phyloP scores from a whole-genome alignment of 35 echinoderm and acorn worm genomes.

The Ptychodera flava region DNA sequence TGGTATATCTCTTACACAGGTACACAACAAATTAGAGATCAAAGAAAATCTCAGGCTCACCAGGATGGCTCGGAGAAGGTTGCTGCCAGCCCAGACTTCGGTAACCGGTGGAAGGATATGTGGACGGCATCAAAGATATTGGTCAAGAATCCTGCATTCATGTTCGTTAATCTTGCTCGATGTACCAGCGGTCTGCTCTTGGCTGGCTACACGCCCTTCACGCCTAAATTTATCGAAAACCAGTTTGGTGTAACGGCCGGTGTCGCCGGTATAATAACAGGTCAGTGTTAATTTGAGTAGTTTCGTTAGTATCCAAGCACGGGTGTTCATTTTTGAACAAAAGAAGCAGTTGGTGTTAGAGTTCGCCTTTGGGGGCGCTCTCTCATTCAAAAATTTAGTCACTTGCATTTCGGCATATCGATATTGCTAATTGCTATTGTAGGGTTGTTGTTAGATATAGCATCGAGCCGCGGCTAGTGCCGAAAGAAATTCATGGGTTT shows the following conservation, averaged over 20 bases:
- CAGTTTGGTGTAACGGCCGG: constrained; percentile 36
- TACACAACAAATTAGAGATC: background rate
- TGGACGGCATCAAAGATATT: constrained; percentile 41
- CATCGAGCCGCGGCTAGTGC: too few relatives aligned
- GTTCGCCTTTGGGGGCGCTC: too few relatives aligned
- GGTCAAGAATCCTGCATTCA: constrained; percentile 51
- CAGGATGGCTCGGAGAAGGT: constrained; percentile 7
- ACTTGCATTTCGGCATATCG: too few relatives aligned
- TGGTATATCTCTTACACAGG: too few relatives aligned
- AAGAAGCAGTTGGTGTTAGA: too few relatives aligned
- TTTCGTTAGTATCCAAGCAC: background rate
- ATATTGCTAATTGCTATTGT: too few relatives aligned
- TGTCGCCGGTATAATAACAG: constrained; percentile 21
- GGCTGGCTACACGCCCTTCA: constrained; percentile 19
- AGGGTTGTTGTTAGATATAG: too few relatives aligned
- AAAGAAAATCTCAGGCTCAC: constrained; percentile 28
- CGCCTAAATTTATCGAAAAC: constrained; percentile 33
- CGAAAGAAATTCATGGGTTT: too few relatives aligned
- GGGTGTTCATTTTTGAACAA: too few relatives aligned
- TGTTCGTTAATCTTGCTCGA: constrained; percentile 31
- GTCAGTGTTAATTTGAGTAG: background rate
- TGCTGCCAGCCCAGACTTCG: constrained; percentile 20
- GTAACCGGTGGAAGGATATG: constrained; percentile 26
- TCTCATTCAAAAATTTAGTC: too few relatives aligned
- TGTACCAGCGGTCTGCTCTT: constrained; percentile 36